A percentile compares a stretch with the other conserved stretches of the same genome.
phyloP scores from a whole-genome alignment of 2,888 invertebrate species.

The Eupithecia vulgata region DNA sequence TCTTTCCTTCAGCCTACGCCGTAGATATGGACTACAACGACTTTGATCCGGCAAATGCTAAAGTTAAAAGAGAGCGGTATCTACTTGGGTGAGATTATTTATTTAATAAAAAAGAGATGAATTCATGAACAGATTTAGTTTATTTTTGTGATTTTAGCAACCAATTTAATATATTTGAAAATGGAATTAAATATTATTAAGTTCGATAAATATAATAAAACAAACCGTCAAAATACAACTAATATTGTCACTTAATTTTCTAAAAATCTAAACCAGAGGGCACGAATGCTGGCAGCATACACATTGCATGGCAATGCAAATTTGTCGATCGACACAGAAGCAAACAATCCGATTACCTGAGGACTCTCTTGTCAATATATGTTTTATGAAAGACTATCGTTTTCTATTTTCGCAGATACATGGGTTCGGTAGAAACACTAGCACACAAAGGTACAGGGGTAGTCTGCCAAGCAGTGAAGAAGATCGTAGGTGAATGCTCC shows the following conservation, averaged over 20 bases:
- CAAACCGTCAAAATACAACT: no score
- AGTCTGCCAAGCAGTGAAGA: constrained; percentile 94
- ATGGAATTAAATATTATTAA: no score
- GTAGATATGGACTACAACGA: constrained; percentile 98
- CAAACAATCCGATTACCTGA: no score
- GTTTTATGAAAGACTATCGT: not conserved
- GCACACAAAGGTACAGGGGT: constrained; percentile 99
- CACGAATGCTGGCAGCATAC: no score
- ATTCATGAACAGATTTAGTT: not conserved
- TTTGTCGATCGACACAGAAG: no score
- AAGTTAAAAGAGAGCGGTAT: constrained; percentile 93
- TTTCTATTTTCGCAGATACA: constrained; percentile 82
- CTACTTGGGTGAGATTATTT: constrained; percentile 86
- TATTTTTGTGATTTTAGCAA: not conserved
- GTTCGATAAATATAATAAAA: no score
- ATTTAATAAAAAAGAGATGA: not conserved
- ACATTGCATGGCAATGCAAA: no score
- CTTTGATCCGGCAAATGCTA: constrained; percentile 94
- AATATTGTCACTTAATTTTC: no score
- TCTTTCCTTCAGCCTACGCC: constrained; percentile 98
- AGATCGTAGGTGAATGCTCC: constrained; percentile 89
- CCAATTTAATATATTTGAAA: not conserved
- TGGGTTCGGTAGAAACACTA: constrained; percentile 97
- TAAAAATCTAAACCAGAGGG: no score
- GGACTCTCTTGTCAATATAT: no score